Base-by-base conservation (phyloP, 2,113 vertebrate species). In the Lipotes vexillifer region DNA sequence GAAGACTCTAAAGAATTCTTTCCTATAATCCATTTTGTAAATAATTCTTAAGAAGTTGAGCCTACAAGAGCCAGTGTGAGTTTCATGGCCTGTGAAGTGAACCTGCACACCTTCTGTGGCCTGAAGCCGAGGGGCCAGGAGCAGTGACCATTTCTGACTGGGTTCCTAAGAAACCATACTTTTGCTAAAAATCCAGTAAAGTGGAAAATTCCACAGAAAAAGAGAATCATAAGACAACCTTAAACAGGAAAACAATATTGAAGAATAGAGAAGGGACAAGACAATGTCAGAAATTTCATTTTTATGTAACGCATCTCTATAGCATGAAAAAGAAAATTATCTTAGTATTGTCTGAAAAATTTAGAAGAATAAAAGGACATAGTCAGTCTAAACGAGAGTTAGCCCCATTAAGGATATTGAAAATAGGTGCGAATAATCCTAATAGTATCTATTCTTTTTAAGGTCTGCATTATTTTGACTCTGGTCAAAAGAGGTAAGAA, bases 251-350 rank as follows among this genome's bases (percentile, higher is more conserved):
- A 77, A 71, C 18, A 68, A 66, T 41, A 46, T 44, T 55, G 66
- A 80, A 95, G 41, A 6, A 44, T 2, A 66, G 61, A 90, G 15
- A 71, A 85, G 21, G 25, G 55, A 57, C 55, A 57, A 57, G 49
- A 81, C 57, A 90, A 80, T 41, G 31, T 25, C 61, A 78, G 25
- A 80, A 46, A 93, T 86, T 88, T 95, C 57, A 88, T 71, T 93
- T 87, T 90, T 95, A 88, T 33, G 36, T 68, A 55, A 90, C 44
- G 36, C 18, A 36, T 33, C 17, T 69, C 17, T 69, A 52, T 13
- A 93, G 46, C 10, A 68, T 8, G 0, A 57, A 63, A 66, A 88
- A 72, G 77, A 15, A 63, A 74, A 78, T 57, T 68, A 41, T 72
- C 77, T 89, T 69, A 44, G 44, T 14, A 63, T 49, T 91, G 21